These are phyloP conservation scores for Oligia strigilis DNA, from an alignment of 2,888 invertebrate genomes.

Conservation along the genomic window DNA sequence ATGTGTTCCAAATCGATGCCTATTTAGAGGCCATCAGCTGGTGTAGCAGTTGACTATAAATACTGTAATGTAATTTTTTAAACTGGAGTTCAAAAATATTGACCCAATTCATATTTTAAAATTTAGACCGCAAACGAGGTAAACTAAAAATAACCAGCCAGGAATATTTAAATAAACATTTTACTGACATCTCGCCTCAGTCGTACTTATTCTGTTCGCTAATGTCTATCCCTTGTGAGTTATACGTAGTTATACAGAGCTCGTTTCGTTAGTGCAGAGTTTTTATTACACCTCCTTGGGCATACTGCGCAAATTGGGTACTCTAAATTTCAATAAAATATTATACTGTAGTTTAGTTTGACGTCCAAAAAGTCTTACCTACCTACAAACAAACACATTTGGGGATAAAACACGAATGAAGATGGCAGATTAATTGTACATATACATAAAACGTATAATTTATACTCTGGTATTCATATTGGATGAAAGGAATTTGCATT, in stretches of 20 bases:
- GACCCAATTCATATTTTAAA: neutral
- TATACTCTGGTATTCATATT: neutral
- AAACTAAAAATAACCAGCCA: conserved; percentile 3
- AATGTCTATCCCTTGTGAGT: conserved; percentile 33
- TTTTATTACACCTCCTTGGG: conserved; percentile 5
- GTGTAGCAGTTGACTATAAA: neutral
- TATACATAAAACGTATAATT: neutral
- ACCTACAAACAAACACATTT: neutral
- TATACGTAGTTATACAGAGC: conserved; percentile 1
- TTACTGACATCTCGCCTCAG: neutral
- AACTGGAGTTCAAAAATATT: neutral
- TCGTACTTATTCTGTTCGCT: conserved; percentile 32
- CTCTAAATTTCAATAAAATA: conserved; percentile 13
- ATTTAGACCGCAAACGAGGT: neutral
- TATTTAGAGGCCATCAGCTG: neutral
- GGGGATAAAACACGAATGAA: neutral
- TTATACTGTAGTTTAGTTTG: neutral
- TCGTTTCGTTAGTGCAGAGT: conserved; percentile 15
- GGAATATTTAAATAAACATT: conserved; percentile 25
- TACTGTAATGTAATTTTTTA: neutral
- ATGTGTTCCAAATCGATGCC: neutral
- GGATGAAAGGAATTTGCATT: neutral
- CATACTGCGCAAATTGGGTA: conserved; percentile 6
- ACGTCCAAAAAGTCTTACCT: neutral
- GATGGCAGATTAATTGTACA: no score